Evolutionary conservation across 2,888 invertebrate species (phyloP).

Genomic region (Amblyjoppa proteus): DNA sequence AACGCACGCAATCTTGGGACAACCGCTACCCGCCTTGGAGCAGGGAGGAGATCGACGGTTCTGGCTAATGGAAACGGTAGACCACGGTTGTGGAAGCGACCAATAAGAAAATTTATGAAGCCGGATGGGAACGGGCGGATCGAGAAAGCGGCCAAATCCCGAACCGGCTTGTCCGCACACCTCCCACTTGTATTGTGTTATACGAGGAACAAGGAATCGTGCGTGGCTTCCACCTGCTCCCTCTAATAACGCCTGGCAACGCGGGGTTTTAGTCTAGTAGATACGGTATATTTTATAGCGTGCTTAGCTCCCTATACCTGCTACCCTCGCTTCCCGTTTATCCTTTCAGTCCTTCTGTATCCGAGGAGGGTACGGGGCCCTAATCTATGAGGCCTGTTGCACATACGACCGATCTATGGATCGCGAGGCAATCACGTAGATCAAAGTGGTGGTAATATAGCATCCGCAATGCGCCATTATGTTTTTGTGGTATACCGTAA

Average conservation of each 20-base stretch:
- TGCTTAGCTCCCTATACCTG: constrained; percentile 61
- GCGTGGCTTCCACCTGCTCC: constrained; percentile 72
- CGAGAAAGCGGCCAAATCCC: constrained; percentile 52
- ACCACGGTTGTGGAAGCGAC: constrained; percentile 50
- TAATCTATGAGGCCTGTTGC: constrained; percentile 47
- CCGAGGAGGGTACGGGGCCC: constrained; percentile 23
- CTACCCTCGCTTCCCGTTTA: constrained; percentile 45
- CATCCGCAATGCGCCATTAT: background rate
- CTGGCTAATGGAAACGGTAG: constrained; percentile 42
- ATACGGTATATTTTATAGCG: constrained; percentile 40
- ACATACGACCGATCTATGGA: constrained; percentile 41
- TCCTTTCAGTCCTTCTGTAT: constrained; percentile 53
- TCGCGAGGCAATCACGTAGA: background rate
- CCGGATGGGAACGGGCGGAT: constrained; percentile 67
- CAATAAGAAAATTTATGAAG: constrained; percentile 72
- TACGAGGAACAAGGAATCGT: constrained; percentile 67
- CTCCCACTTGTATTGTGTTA: constrained; percentile 55
- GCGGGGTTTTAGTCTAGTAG: constrained; percentile 55
- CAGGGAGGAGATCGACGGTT: constrained; percentile 42
- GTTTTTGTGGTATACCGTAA: background rate
- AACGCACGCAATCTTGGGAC: constrained; percentile 55
- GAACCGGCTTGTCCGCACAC: constrained; percentile 59
- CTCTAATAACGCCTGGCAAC: constrained; percentile 69
- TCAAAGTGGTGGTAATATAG: background rate
- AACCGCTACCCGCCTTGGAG: constrained; percentile 3